Percentiles rank a stretch among this genome's conserved stretches.
These are phyloP conservation scores for Aphidius colemani DNA, from an alignment of 2,888 invertebrate species.

Conservation along the genomic window DNA sequence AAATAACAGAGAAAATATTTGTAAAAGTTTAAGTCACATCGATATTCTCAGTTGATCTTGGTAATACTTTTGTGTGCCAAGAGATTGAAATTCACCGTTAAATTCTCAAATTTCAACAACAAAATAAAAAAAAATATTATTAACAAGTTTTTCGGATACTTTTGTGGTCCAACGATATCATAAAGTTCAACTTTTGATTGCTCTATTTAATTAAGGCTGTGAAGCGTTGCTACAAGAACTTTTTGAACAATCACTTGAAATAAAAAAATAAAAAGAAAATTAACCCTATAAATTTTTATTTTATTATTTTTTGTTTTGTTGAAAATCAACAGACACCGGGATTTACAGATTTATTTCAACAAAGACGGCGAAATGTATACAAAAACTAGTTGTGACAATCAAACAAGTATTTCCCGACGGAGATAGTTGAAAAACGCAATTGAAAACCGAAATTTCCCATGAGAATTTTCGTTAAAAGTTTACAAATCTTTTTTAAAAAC, in stretches of 20 bases:
- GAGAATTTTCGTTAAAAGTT: slow-evolving; percentile 24
- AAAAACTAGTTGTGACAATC: slow-evolving; percentile 19
- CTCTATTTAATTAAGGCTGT: too few relatives aligned
- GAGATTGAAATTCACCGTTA: slow-evolving; percentile 18
- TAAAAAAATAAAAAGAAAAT: too few relatives aligned
- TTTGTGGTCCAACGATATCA: too few relatives aligned
- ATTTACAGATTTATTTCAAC: not conserved
- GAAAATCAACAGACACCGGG: too few relatives aligned
- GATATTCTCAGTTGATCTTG: slow-evolving; percentile 14
- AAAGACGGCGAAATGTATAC: not conserved
- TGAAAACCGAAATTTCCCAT: slow-evolving; percentile 46
- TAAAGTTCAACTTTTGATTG: too few relatives aligned
- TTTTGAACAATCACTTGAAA: too few relatives aligned
- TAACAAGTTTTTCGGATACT: too few relatives aligned
- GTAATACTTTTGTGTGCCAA: slow-evolving; percentile 4
- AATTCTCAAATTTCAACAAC: slow-evolving; percentile 19
- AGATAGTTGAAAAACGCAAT: slow-evolving; percentile 30
- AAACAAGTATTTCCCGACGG: slow-evolving; percentile 34
- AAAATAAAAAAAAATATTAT: too few relatives aligned
- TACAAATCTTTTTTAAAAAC: too few relatives aligned
- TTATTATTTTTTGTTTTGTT: not conserved
- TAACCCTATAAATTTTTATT: not conserved
- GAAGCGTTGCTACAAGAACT: too few relatives aligned
- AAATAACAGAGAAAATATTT: slow-evolving; percentile 5
- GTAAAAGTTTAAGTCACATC: slow-evolving; percentile 14